phyloP scores from a whole-genome alignment of 1,140 invertebrate species.

The Tetramorium parvispinum region DNA sequence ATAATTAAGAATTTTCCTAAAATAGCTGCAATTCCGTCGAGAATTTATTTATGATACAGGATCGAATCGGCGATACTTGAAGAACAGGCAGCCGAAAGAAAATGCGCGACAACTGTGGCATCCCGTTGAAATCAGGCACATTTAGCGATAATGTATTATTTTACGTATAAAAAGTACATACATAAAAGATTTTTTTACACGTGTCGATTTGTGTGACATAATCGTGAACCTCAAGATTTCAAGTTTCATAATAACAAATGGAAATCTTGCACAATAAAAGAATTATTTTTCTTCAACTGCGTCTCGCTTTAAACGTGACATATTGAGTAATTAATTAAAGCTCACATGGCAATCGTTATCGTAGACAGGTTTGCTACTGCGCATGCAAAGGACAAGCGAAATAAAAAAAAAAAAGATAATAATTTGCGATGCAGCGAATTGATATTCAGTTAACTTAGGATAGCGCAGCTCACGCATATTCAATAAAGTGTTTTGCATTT shows the following conservation, averaged over 20 bases:
- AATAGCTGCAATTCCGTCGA: neutral
- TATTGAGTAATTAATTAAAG: constrained; percentile 33
- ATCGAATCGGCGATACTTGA: neutral
- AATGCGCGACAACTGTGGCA: neutral
- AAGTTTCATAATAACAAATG: neutral
- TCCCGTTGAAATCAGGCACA: neutral
- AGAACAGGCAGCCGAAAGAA: neutral
- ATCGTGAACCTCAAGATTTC: neutral
- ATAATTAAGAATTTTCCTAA: neutral
- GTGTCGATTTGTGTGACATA: neutral
- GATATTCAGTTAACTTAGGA: constrained; percentile 39
- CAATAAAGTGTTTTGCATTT: constrained; percentile 16
- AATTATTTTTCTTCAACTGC: neutral
- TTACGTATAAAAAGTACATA: neutral
- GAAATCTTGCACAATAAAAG: neutral
- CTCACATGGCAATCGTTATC: constrained; percentile 27
- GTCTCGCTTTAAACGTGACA: neutral
- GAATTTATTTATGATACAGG: neutral
- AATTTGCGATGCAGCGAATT: constrained; percentile 3
- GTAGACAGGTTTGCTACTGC: neutral
- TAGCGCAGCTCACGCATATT: constrained; percentile 23
- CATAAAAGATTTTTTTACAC: neutral
- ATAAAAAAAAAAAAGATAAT: constrained; percentile 19
- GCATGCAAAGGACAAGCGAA: neutral
- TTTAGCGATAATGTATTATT: neutral